Evolutionary conservation across 2,113 vertebrate genomes (phyloP).

Genomic region (Petrocephalus zakoni): DNA sequence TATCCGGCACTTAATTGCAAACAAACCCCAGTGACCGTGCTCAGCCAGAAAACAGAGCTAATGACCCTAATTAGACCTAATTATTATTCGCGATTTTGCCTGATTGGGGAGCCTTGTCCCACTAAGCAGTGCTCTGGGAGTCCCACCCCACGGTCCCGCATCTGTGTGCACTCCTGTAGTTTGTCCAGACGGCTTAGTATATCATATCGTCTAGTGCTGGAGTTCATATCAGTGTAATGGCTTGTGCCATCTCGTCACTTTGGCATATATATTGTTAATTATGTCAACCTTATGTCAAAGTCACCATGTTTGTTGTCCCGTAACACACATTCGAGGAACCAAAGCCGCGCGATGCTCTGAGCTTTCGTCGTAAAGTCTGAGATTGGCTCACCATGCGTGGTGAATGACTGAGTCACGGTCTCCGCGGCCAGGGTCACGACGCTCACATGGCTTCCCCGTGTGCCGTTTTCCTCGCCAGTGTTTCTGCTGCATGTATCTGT

Average conservation of each 20-base stretch:
- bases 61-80: not conserved
- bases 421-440: not conserved
- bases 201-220: not conserved
- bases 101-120: not conserved
- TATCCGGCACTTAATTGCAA: not conserved
- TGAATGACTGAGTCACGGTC: not conserved
- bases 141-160: not conserved
- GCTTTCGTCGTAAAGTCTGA: not conserved
- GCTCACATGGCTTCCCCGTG: not conserved
- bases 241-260: not conserved
- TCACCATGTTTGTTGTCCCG: not conserved
- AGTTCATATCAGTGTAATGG: not conserved
- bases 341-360: not conserved
- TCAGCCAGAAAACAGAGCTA: not conserved
- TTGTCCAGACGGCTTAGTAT: not conserved
- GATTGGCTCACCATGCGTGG: not conserved
- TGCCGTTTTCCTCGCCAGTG: not conserved
- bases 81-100: not conserved
- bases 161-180: not conserved
- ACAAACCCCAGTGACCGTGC: not conserved
- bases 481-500: not conserved
- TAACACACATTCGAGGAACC: not conserved
- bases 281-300: not conserved
- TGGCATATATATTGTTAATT: not conserved
- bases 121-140: not conserved